Percentiles rank a stretch among this genome's conserved stretches.
These are phyloP conservation scores for Ornithoptera alexandrae DNA, from an alignment of 2,888 invertebrate genomes.

Conservation along the genomic window DNA sequence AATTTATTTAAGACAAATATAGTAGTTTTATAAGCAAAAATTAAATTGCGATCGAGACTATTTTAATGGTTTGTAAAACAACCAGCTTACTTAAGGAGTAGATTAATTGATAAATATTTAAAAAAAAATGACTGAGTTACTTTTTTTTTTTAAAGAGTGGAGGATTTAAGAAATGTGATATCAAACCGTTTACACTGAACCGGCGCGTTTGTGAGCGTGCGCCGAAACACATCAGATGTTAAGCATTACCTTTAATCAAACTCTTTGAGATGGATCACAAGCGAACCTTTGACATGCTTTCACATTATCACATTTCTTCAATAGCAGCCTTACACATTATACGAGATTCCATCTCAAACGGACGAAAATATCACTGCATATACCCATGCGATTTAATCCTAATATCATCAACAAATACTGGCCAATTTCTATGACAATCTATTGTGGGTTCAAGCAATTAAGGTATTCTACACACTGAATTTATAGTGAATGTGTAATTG, in stretches of 20 bases:
- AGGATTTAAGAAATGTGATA: conserved; percentile 17
- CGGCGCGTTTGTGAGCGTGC: conserved; percentile 3
- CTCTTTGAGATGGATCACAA: not conserved
- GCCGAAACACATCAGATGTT: not conserved
- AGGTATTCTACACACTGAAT: not conserved
- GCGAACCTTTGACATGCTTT: conserved; percentile 18
- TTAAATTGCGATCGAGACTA: conserved; percentile 5
- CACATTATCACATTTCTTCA: conserved; percentile 28
- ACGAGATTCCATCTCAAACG: conserved; percentile 41
- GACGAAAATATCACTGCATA: conserved; percentile 41
- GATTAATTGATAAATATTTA: not conserved
- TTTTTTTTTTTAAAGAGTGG: not conserved
- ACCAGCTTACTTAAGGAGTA: not conserved
- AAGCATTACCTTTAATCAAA: conserved; percentile 1
- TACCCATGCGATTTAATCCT: conserved; percentile 33
- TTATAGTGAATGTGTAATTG: not conserved
- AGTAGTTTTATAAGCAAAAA: not conserved
- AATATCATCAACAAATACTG: conserved; percentile 52
- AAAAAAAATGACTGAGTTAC: not conserved
- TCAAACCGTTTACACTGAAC: not conserved
- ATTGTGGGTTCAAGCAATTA: conserved; percentile 35
- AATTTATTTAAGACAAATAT: not conserved
- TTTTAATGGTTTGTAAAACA: conserved; percentile 1
- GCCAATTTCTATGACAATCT: conserved; percentile 49
- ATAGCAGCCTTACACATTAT: conserved; percentile 40